These are phyloP conservation scores for Podiceps cristatus DNA, from an alignment of 2,113 vertebrate genomes.

Conservation along the genomic window DNA sequence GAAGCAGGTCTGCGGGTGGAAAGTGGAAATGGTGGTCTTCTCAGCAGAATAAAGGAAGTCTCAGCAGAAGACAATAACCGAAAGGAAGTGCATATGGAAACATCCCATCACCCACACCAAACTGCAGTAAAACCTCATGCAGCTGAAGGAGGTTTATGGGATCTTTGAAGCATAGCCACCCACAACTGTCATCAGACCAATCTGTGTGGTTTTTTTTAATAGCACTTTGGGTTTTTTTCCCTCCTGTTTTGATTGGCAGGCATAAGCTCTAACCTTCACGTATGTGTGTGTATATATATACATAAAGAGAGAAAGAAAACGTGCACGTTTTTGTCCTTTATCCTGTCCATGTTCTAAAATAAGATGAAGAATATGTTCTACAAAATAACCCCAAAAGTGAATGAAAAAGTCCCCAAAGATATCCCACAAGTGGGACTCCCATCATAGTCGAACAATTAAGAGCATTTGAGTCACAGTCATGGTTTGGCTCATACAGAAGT, in stretches of 20 bases:
- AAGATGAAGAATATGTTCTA: neutral
- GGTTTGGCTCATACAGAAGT: neutral
- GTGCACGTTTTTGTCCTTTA: neutral
- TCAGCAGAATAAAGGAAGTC: slow-evolving; percentile 42
- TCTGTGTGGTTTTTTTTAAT: neutral
- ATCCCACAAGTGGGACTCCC: neutral
- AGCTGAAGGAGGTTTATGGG: slow-evolving; percentile 40
- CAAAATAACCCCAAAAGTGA: neutral
- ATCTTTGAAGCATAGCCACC: slow-evolving; percentile 68
- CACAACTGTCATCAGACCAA: slow-evolving; percentile 35
- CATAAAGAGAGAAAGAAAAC: neutral
- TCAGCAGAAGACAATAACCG: slow-evolving; percentile 53
- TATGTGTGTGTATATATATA: neutral
- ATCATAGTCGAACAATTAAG: neutral
- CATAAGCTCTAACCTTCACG: neutral
- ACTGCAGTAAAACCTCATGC: slow-evolving; percentile 47
- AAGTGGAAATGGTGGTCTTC: slow-evolving; percentile 12
- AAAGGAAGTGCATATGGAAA: slow-evolving; percentile 73
- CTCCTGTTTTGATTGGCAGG: neutral
- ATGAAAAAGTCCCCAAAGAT: neutral
- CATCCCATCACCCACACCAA: slow-evolving; percentile 33
- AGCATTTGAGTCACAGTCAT: neutral
- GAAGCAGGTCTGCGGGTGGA: neutral
- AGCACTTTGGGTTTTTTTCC: neutral
- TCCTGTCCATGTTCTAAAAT: neutral